Evolutionary conservation across 2,797 vertebrate species (phyloP).

Genomic region (Anableps anableps): DNA sequence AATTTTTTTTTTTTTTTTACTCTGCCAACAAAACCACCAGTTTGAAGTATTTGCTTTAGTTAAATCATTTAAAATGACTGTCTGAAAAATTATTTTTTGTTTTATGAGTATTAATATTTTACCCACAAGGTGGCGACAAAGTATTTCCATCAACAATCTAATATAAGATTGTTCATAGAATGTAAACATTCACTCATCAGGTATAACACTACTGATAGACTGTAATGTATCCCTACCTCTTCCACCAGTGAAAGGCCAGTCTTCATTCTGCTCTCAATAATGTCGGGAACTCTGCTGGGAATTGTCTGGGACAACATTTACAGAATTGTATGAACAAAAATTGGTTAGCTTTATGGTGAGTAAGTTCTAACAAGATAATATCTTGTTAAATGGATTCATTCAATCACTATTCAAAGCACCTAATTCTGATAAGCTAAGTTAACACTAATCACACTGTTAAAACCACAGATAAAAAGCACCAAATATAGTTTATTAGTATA

Average conservation of each 20-base stretch:
- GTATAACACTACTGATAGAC: background rate
- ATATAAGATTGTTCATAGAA: too few relatives aligned
- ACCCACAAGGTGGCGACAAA: conserved; percentile 1
- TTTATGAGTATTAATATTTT: background rate
- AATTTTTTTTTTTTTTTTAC: too few relatives aligned
- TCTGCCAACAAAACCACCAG: background rate
- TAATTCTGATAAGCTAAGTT: background rate
- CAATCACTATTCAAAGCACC: background rate
- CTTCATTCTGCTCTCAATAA: conserved; percentile 81
- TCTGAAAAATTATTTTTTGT: background rate
- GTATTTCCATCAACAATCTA: background rate
- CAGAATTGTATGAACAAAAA: conserved; percentile 10
- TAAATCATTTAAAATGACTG: background rate
- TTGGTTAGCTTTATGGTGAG: background rate
- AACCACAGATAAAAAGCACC: background rate
- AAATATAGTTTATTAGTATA: background rate
- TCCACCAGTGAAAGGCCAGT: conserved; percentile 83
- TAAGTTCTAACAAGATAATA: background rate
- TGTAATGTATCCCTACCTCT: conserved; percentile 75
- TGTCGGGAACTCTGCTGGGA: conserved; percentile 78
- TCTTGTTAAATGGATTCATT: background rate
- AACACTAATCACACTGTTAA: background rate
- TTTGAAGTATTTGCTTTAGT: background rate
- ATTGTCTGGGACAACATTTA: conserved; percentile 82
- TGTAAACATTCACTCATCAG: background rate